phyloP scores from a whole-genome alignment of 2,888 invertebrate species.

The Podabrus alpinus region DNA sequence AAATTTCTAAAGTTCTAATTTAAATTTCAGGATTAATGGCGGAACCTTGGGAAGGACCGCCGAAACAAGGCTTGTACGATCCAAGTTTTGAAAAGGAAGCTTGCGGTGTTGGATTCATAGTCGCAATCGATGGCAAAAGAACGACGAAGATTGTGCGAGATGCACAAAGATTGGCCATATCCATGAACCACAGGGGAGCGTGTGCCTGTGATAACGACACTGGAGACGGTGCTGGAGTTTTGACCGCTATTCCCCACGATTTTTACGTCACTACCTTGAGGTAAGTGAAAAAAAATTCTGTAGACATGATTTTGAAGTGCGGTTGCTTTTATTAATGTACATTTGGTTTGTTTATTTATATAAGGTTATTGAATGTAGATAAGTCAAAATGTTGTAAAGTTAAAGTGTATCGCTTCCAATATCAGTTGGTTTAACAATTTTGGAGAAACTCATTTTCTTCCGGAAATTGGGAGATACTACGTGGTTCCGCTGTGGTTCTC shows the following conservation, averaged over 20 bases:
- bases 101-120: slow-evolving; percentile 99
- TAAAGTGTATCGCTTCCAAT: neutral
- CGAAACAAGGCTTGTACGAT: slow-evolving; percentile 93
- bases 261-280: slow-evolving; percentile 85
- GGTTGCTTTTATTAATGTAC: too few relatives aligned
- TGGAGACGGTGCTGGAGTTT: slow-evolving; percentile 97
- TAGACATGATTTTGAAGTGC: too few relatives aligned
- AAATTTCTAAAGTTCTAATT: neutral
- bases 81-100: slow-evolving; percentile 95
- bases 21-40: slow-evolving; percentile 46
- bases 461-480: too few relatives aligned
- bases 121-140: slow-evolving; percentile 93
- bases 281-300: slow-evolving; percentile 55
- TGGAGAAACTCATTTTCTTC: too few relatives aligned
- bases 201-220: slow-evolving; percentile 99
- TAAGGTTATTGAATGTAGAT: neutral
- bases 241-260: slow-evolving; percentile 95
- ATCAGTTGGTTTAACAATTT: neutral
- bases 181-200: slow-evolving; percentile 99
- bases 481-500: too few relatives aligned
- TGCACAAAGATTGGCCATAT: slow-evolving; percentile 90
- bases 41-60: slow-evolving; percentile 76
- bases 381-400: neutral
- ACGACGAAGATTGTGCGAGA: slow-evolving; percentile 96
- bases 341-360: neutral